Evolutionary conservation across 1,140 invertebrate genomes (phyloP), one percentile per base, ranked within the genome.

Genomic region (Heliothis subflexa): DNA sequence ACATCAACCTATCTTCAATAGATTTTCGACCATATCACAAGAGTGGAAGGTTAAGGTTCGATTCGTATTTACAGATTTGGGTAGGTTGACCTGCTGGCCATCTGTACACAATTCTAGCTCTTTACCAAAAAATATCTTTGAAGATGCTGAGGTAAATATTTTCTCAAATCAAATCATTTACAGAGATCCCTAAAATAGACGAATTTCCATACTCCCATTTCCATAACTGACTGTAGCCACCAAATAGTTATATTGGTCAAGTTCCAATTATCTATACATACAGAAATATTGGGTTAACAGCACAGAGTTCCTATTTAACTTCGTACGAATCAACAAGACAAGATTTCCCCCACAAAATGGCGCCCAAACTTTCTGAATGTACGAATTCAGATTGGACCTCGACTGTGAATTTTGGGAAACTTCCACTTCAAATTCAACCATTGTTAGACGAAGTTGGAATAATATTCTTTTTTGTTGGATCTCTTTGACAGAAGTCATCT

Each of bases 251-350:
- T n/a, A 33, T 55, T 10, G 52, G 25, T 45, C n/a, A 57, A 57
- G 16, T 61, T 61, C 14, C 12, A 4, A 45, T 16, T n/a, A 61
- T 28, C 3, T 40, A 59, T 11, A 59, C 21, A 28, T 13, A 16
- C 33, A 74, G 3, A 61, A 74, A 57, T 61, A 74, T 49, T 33
- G 12, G 49, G 57, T 62, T 74, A 59, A 33, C 55, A n/a, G 45
- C 57, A 47, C 55, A 18, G 57, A 72, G 10, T 73, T 73, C 16
- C 57, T 61, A 61, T 74, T 50, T 74, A 74, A 74, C 45, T 74
- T 74, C 13, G 33, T 16, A 18, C 45, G 61, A 74, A 61, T 61
- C 72, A 74, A 74, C 72, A 74, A 62, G 72, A 62, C 55, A 11
- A 16, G 72, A 50, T 25, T 74, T 33, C 45, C 21, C 61, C 61